A percentile compares a stretch with the other conserved stretches of the same genome.
These are phyloP conservation scores for Circaetus gallicus DNA, from an alignment of 2,113 vertebrate genomes.

Conservation along the genomic window DNA sequence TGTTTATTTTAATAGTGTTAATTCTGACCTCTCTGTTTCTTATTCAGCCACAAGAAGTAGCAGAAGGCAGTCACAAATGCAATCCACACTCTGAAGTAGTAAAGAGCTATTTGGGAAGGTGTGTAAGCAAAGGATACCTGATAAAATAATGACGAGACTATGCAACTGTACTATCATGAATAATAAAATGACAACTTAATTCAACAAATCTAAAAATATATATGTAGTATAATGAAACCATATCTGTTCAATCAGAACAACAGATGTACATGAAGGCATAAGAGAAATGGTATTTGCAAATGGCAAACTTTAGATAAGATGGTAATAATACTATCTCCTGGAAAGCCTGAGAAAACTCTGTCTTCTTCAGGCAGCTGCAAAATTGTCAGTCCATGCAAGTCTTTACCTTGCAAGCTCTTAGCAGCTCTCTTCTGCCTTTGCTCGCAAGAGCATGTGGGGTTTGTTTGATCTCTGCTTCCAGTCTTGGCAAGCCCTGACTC, in stretches of 20 bases:
- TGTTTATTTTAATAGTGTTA: neutral
- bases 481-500: constrained; percentile 10
- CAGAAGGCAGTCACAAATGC: neutral
- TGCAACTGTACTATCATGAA: neutral
- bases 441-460: neutral
- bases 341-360: neutral
- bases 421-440: neutral
- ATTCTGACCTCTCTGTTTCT: neutral
- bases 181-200: neutral
- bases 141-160: neutral
- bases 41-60: neutral
- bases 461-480: constrained; percentile 47
- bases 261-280: fast-evolving
- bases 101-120: neutral
- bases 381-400: neutral
- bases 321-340: neutral
- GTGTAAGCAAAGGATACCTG: neutral
- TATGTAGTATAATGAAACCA: neutral
- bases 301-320: neutral
- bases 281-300: neutral
- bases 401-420: neutral
- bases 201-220: neutral
- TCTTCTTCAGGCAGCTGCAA: neutral
- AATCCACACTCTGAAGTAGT: neutral
- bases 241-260: neutral